Percentiles rank a stretch among this genome's conserved stretches.
Evolutionary conservation across 2,888 invertebrate genomes (phyloP).

Genomic region (Coelopa pilipes): DNA sequence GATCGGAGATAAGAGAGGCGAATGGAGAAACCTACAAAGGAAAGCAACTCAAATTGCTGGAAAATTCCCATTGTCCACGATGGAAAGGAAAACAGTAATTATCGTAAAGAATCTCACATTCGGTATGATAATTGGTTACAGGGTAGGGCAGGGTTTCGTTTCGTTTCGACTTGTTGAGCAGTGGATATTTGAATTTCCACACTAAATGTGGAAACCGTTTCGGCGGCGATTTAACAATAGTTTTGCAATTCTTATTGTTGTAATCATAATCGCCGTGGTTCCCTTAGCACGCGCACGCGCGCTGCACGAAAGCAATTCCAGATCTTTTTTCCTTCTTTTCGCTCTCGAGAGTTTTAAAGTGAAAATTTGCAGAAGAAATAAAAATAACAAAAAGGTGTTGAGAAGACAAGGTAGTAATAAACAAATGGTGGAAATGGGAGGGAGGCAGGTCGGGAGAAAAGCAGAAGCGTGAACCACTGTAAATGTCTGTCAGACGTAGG

Average conservation of each 20-base stretch:
- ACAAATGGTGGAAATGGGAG: background rate
- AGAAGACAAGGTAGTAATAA: background rate
- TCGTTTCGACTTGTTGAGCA: too few species aligned
- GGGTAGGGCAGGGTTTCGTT: too few species aligned
- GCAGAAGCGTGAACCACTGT: slow-evolving; percentile 5
- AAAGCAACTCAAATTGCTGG: too few species aligned
- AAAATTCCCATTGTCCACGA: too few species aligned
- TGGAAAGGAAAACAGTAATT: too few species aligned
- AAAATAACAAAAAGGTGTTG: background rate
- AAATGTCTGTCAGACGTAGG: slow-evolving; percentile 12
- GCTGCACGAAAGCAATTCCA: background rate
- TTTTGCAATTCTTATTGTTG: slow-evolving; percentile 8
- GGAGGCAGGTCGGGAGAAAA: background rate
- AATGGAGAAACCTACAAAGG: too few species aligned
- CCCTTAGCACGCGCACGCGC: background rate
- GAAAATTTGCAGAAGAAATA: slow-evolving; percentile 1
- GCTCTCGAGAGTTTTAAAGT: background rate
- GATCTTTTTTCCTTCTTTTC: background rate
- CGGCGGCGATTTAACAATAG: slow-evolving; percentile 7
- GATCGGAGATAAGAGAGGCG: too few species aligned
- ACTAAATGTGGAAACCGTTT: too few species aligned
- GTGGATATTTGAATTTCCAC: too few species aligned
- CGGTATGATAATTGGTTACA: too few species aligned
- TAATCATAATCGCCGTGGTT: background rate
- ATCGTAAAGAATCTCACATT: too few species aligned